Conservation (phyloP, 2,797 vertebrate genomes). For the Setipinna tenuifilis region DNA sequence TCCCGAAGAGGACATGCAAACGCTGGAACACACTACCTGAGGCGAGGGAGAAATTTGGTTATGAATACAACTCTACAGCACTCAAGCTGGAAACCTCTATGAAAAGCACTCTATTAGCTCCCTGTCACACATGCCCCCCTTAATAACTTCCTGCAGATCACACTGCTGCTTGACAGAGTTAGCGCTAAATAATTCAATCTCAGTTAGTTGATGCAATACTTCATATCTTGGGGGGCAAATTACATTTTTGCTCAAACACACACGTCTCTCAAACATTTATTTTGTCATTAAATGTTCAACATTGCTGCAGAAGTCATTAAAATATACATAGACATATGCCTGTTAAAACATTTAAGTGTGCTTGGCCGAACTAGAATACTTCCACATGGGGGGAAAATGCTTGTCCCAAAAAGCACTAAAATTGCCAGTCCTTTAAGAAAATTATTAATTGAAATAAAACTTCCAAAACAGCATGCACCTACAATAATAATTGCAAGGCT, state of each 20-base stretch:
- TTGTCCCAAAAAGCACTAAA: neutral
- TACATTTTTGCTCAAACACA: neutral
- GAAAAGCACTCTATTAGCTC: slow-evolving; percentile 47
- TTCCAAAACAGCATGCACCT: neutral
- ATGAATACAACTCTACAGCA: slow-evolving; percentile 48
- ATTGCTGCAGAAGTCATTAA: neutral
- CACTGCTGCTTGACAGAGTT: slow-evolving; percentile 21
- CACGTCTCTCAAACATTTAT: neutral
- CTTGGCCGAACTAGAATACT: slow-evolving; percentile 2
- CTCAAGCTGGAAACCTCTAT: slow-evolving; percentile 48
- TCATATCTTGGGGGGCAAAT: neutral
- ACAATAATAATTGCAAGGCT: neutral
- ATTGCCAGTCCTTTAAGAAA: neutral
- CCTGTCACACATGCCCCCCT: slow-evolving; percentile 47
- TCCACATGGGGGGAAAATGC: neutral
- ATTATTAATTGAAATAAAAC: neutral
- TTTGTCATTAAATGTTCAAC: neutral
- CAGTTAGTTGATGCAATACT: neutral
- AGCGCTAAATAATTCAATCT: slow-evolving; percentile 38
- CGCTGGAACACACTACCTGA: slow-evolving; percentile 47
- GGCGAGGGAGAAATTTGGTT: slow-evolving; percentile 51
- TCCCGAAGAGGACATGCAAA: slow-evolving; percentile 52
- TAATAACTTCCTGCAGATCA: slow-evolving; percentile 46
- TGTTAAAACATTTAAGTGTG: slow-evolving; percentile 26
- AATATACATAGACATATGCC: slow-evolving; percentile 16